Base-by-base conservation (phyloP, 92 coral and sea anemone species). In the Galaxea fascicularis region DNA sequence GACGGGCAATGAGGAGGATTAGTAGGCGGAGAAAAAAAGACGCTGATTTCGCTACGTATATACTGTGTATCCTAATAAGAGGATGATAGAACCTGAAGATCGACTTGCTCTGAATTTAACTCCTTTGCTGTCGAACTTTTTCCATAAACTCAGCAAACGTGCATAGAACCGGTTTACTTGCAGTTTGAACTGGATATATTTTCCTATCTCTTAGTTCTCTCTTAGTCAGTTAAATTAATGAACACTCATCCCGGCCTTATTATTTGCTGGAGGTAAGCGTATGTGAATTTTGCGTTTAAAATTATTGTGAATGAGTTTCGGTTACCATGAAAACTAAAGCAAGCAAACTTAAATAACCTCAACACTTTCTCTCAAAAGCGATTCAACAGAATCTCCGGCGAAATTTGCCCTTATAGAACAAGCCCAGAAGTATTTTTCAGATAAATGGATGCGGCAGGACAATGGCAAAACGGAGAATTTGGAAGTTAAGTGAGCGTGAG, bases 261-360 rank as follows among this genome's bases (percentile, higher is more conserved):
- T 17, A 35, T 12, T 39, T 76, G 58, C 51, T 59, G 3, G 4
- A 58, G 68, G 35, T n/a, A 76, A 57, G 58, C 24, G 68, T 30
- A 22, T 76, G 68, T 25, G 53, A 57, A 30, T 44, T 3, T 57
- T 3, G 69, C 39, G 81, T 51, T 76, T 58, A 20, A 21, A 28
- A 39, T 57, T 76, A 35, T 31, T 76, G 10, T 31, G 13, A 22
- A 76, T 28, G 44, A 21, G 15, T 41, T 39, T 41, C 1, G n/a
- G 81, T 76, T 76, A 27, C 81, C 47, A 57, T 76, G 81, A 15
- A 57, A 35, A 35, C 41, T 35, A 35, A 35, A n/a, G n/a, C n/a
- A n/a, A n/a, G n/a, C n/a, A n/a, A 6, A 76, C 30, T 4, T 21
- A 8, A 57, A 25, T 22, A 26, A 76, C 68, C 56, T 29, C 29